Conservation (phyloP, 2,888 invertebrate species). For the Trimorus sp. region DNA sequence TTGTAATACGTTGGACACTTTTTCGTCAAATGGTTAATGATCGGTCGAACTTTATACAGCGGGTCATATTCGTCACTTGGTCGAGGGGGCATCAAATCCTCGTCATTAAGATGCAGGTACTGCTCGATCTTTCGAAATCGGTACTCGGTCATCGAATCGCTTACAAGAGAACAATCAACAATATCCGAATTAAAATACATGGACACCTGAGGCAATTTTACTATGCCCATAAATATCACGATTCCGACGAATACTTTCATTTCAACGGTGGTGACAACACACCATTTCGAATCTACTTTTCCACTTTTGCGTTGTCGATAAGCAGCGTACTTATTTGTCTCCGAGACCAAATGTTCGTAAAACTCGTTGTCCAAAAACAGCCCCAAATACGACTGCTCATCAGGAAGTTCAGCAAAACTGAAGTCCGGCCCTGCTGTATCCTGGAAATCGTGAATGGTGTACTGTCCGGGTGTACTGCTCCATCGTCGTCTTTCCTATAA, state of each 20-base stretch:
- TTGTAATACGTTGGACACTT: constrained; percentile 16
- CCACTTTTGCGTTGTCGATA: neutral
- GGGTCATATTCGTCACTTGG: constrained; percentile 12
- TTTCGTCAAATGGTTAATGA: constrained; percentile 4
- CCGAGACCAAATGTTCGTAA: constrained; percentile 11
- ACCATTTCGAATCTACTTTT: neutral
- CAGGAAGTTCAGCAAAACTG: constrained; percentile 4
- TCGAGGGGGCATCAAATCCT: neutral
- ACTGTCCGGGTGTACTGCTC: neutral
- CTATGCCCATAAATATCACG: constrained; percentile 21
- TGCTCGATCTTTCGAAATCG: constrained; percentile 33
- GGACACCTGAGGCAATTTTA: constrained; percentile 6
- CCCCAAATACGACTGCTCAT: constrained; percentile 8
- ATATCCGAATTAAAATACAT: constrained; percentile 28
- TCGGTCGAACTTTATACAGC: constrained; percentile 32
- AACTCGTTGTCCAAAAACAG: constrained; percentile 22
- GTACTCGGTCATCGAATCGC: constrained; percentile 10
- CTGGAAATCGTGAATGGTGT: constrained; percentile 3
- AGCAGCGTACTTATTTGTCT: constrained; percentile 22
- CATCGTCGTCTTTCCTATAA: constrained; percentile 13
- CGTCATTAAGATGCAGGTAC: constrained; percentile 40
- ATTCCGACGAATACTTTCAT: constrained; percentile 7
- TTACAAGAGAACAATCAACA: constrained; percentile 16
- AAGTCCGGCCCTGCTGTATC: neutral
- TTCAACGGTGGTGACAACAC: neutral